Percentiles rank a stretch among this genome's conserved stretches.
These are phyloP conservation scores for Rhinopomastus cyanomelas DNA, from an alignment of 2,113 vertebrate genomes.

Conservation along the genomic window DNA sequence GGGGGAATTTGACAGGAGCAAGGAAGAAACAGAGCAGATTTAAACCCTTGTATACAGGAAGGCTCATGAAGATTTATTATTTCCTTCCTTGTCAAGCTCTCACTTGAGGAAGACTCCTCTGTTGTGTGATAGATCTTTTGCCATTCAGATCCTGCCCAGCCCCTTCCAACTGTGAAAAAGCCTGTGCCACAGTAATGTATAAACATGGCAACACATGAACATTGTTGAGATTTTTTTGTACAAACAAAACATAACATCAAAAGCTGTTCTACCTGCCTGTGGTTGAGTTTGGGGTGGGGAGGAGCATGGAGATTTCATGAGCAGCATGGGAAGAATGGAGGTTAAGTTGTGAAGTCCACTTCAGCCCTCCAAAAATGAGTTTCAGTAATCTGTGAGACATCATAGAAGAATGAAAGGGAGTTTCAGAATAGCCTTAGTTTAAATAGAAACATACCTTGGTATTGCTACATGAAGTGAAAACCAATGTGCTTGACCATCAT, in stretches of 20 bases:
- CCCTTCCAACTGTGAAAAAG: neutral
- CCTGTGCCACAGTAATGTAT: neutral
- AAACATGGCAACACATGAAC: neutral
- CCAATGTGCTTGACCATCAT: slow-evolving; percentile 4
- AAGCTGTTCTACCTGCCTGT: neutral
- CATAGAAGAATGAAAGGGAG: neutral
- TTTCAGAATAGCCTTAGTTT: slow-evolving; percentile 42
- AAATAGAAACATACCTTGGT: slow-evolving; percentile 56
- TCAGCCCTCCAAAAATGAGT: neutral
- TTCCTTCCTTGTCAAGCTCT: neutral
- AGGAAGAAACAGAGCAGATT: neutral
- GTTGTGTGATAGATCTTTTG: neutral
- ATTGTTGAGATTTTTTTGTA: neutral
- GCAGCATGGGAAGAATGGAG: neutral
- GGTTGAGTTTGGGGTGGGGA: neutral
- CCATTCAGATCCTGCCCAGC: neutral
- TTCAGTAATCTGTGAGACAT: slow-evolving; percentile 32
- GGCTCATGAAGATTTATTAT: neutral
- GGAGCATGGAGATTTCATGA: neutral
- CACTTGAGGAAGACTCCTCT: neutral
- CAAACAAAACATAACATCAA: accelerated
- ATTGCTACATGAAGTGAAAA: slow-evolving; percentile 6
- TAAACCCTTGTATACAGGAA: neutral
- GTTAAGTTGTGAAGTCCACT: neutral
- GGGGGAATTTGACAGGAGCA: neutral